These are phyloP conservation scores for Cyclina sinensis DNA, from an alignment of 1,140 invertebrate species.

Conservation along the genomic window DNA sequence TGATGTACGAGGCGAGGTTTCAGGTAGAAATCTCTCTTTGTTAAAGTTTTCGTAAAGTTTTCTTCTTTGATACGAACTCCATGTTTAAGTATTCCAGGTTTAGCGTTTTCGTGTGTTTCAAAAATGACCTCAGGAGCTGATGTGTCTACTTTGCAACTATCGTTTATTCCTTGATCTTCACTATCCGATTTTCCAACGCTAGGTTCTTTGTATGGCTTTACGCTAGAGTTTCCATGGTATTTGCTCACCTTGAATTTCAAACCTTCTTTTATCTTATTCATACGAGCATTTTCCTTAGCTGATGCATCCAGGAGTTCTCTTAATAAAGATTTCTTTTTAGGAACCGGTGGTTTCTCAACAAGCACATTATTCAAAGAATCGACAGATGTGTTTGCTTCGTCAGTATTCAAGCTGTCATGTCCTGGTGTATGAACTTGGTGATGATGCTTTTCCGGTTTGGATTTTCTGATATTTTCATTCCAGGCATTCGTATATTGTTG, in stretches of 20 bases:
- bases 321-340: constrained; percentile 49
- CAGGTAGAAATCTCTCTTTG: background rate
- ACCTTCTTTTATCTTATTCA: constrained; percentile 50
- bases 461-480: background rate
- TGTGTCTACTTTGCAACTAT: background rate
- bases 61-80: constrained; percentile 21
- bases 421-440: background rate
- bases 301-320: constrained; percentile 51
- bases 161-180: background rate
- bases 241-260: constrained; percentile 14
- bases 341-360: constrained; percentile 19
- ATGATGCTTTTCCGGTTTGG: background rate
- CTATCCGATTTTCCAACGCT: background rate
- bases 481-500: constrained; percentile 10
- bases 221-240: background rate
- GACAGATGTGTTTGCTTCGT: background rate
- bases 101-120: background rate
- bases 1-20: constrained; percentile 48
- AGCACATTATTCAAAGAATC: background rate
- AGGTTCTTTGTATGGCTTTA: background rate
- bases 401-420: background rate
- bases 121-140: constrained; percentile 38
- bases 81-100: constrained; percentile 57
- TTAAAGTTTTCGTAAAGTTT: background rate
- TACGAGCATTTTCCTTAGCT: constrained; percentile 28